phyloP scores from a whole-genome alignment of 2,113 vertebrate genomes.

The Cephalopholis sonnerati region DNA sequence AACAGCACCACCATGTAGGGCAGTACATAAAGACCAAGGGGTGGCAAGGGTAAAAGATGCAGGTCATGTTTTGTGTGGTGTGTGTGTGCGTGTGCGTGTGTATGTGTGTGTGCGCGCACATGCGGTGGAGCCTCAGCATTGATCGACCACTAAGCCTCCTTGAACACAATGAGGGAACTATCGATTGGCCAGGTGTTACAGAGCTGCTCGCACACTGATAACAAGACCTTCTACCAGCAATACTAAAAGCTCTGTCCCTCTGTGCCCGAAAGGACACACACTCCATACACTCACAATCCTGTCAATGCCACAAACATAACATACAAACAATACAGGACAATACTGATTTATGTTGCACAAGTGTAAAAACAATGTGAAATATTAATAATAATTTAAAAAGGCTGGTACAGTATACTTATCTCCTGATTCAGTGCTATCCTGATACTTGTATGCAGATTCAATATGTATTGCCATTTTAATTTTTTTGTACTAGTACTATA shows the following conservation, averaged over 20 bases:
- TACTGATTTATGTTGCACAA: neutral
- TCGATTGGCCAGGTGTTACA: conserved; percentile 78
- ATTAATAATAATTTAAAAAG: too few relatives aligned
- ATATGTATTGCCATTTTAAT: too few relatives aligned
- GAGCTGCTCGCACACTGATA: conserved; percentile 81
- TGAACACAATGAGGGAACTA: conserved; percentile 80
- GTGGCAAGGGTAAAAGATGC: conserved; percentile 57
- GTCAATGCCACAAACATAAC: neutral
- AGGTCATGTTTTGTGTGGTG: conserved; percentile 37
- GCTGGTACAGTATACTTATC: too few relatives aligned
- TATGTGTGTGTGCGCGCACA: conserved; percentile 16
- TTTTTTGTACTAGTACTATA: too few relatives aligned
- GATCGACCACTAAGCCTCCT: conserved; percentile 80
- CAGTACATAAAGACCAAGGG: conserved; percentile 31
- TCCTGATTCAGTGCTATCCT: too few relatives aligned
- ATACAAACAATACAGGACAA: neutral
- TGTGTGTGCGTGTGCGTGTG: conserved; percentile 25
- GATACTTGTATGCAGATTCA: too few relatives aligned
- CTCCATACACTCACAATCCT: neutral
- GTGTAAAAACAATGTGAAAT: too few relatives aligned
- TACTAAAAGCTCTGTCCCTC: conserved; percentile 20
- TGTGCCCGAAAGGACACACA: conserved; percentile 23
- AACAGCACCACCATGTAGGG: conserved; percentile 34
- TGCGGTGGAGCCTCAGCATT: conserved; percentile 52
- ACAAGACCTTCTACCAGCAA: conserved; percentile 63